These are phyloP conservation scores for Napeogenes inachia DNA, from an alignment of 2,888 invertebrate genomes.

Conservation along the genomic window DNA sequence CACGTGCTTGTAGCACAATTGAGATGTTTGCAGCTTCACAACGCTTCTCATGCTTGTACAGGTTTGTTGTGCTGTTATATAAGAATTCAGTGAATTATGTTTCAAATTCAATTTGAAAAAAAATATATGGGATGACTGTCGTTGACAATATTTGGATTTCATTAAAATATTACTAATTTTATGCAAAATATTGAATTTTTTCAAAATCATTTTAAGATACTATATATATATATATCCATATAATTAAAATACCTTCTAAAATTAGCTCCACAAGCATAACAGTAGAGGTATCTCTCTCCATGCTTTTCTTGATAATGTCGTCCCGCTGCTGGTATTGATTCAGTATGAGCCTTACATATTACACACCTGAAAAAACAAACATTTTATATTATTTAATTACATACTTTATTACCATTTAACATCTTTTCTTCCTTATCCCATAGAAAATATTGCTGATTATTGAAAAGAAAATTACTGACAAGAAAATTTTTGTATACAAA, in stretches of 20 bases:
- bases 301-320: constrained; percentile 63
- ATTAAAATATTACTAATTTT: too few relatives aligned
- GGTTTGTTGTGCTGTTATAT: constrained; percentile 50
- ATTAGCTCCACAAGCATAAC: constrained; percentile 60
- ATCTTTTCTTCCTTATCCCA: too few relatives aligned
- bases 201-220: not conserved
- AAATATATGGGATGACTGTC: too few relatives aligned
- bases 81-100: not conserved
- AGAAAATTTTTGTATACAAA: too few relatives aligned
- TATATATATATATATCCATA: not conserved
- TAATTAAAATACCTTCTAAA: constrained; percentile 51
- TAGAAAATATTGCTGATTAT: too few relatives aligned
- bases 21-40: constrained; percentile 50
- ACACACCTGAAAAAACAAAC: constrained; percentile 45
- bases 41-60: constrained; percentile 68
- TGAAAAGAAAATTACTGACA: too few relatives aligned
- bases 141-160: too few relatives aligned
- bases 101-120: too few relatives aligned
- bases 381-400: not conserved
- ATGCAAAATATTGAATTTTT: too few relatives aligned
- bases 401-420: too few relatives aligned
- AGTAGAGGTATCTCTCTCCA: constrained; percentile 55
- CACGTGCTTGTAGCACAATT: constrained; percentile 55
- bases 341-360: constrained; percentile 39
- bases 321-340: constrained; percentile 41